Base-by-base conservation (phyloP, 2,797 vertebrate genomes). In the Mormyrops boulengeri region DNA sequence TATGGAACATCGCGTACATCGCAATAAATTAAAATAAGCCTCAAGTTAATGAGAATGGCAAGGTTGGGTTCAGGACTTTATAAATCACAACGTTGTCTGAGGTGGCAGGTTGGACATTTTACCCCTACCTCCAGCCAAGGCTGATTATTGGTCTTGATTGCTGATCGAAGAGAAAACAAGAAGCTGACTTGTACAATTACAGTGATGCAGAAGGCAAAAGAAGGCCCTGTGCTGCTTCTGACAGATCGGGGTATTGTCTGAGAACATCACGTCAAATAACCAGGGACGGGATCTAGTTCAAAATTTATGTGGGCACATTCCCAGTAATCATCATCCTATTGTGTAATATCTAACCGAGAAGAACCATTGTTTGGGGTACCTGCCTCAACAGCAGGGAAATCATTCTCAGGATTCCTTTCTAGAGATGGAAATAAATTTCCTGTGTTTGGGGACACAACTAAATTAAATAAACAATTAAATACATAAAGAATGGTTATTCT, bases 101-200 rank as follows among this genome's bases (percentile, higher is more conserved):
- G 86, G 55, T 53, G 19, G 86, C 53, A 44, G 38, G 30, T 44
- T 53, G 86, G 55, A 87, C 30, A 55, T 44, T 52, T 87, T 19
- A 57, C 17, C 9, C 55, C 34, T 7, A 60, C 86, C 86, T 87
- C 86, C 85, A 87, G 85, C 30, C 8, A 38, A 55, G 55, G 14
- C 34, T 26, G 22, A 87, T 60, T 57, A 87, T 87, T 60, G 86
- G 86, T 87, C 55, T n/a, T 87, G 86, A 87, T 87, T 60, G 86
- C 49, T 41, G 49, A 52, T 85, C 49, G 47, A 85, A 50, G 41
- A 30, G 14, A 87, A 60, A 62, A 87, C 55, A 60, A 60, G 53
- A 60, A 62, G 86, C 55, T 62, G 86, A 87, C 30, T 87, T 30
- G n/a, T 60, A 87, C 86, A 57, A 87, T 41, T 87, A 87, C 0